phyloP scores from a whole-genome alignment of 2,797 vertebrate species.

The Ficedula albicollis region DNA sequence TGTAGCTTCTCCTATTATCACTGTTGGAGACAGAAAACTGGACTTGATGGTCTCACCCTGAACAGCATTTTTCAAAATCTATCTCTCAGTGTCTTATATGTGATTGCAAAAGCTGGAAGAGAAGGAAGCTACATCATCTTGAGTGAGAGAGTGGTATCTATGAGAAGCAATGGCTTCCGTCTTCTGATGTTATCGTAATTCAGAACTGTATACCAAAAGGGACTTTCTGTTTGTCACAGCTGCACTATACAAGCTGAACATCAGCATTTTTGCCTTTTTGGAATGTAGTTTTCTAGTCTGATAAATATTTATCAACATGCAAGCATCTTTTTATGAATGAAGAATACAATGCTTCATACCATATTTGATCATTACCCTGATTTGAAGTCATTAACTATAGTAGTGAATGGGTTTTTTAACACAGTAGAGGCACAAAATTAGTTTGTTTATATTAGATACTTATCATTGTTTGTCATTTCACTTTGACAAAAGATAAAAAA shows the following conservation, averaged over 20 bases:
- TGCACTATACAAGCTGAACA: background rate
- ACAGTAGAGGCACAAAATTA: background rate
- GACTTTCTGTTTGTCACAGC: background rate
- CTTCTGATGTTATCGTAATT: background rate
- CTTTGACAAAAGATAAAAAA: background rate
- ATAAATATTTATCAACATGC: background rate
- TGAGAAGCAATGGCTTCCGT: background rate
- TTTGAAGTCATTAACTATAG: background rate
- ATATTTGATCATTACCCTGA: background rate
- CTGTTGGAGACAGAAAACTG: conserved; percentile 24
- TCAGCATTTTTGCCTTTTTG: background rate
- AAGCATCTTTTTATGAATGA: background rate
- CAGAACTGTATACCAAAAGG: background rate
- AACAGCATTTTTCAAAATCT: background rate
- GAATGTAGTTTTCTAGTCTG: background rate
- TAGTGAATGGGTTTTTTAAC: background rate
- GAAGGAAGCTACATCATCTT: background rate
- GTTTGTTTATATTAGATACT: background rate
- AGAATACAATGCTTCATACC: background rate
- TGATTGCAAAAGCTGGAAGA: background rate
- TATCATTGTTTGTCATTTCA: background rate
- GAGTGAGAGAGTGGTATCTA: background rate
- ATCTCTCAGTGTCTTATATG: background rate
- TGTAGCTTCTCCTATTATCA: conserved; percentile 3
- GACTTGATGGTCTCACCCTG: background rate